Conservation (phyloP, 2,888 invertebrate species). For the Seira musarum region DNA sequence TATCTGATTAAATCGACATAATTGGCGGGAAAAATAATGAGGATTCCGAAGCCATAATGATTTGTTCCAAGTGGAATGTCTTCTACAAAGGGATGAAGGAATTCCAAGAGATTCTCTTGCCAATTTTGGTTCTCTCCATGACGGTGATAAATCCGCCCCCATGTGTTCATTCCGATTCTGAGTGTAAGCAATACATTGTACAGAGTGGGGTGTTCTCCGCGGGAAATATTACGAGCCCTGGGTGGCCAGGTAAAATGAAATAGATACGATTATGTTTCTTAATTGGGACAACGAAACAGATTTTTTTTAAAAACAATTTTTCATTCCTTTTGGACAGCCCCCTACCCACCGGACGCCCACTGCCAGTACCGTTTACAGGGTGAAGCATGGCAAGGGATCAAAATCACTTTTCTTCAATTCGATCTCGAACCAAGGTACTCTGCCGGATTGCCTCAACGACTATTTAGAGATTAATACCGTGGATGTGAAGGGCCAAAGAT, state of each 20-base stretch:
- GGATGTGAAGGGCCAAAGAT: constrained; percentile 67
- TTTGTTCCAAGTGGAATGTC: background rate
- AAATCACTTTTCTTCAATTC: constrained; percentile 70
- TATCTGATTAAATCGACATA: constrained; percentile 2
- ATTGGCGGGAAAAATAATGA: constrained; percentile 12
- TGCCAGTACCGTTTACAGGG: constrained; percentile 66
- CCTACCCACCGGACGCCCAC: constrained; percentile 70
- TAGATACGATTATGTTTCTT: no score
- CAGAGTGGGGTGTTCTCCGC: constrained; percentile 41
- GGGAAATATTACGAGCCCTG: constrained; percentile 71
- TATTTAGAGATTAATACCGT: constrained; percentile 72
- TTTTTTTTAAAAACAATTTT: no score
- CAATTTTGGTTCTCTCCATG: background rate
- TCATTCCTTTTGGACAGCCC: no score
- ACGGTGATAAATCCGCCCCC: constrained; percentile 19
- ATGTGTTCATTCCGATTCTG: constrained; percentile 15
- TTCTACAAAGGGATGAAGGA: background rate
- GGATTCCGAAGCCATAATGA: constrained; percentile 1
- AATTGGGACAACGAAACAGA: no score
- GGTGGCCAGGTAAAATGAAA: no score
- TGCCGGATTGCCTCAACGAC: constrained; percentile 71
- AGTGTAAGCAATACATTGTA: constrained; percentile 62
- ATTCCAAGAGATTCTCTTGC: background rate
- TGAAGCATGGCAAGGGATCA: constrained; percentile 71
- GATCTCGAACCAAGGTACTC: constrained; percentile 71